phyloP scores from a whole-genome alignment of 2,888 invertebrate genomes.

The Eurois occulta region DNA sequence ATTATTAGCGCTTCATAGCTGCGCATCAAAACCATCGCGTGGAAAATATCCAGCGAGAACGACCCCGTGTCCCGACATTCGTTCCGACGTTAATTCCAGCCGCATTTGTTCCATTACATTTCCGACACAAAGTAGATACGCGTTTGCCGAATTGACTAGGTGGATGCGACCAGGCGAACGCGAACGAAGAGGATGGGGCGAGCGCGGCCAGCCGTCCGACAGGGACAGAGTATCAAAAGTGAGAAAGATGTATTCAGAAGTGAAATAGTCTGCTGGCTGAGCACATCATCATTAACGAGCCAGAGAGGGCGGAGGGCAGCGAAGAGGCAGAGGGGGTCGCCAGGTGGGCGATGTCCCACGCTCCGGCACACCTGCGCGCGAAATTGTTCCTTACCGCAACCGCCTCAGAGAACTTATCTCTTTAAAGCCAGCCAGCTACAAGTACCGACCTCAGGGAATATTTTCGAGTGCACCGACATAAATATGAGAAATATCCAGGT shows the following conservation, averaged over 20 bases:
- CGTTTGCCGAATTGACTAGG: slow-evolving; percentile 91
- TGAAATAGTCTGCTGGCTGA: slow-evolving; percentile 94
- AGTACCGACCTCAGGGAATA: slow-evolving; percentile 85
- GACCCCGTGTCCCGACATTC: slow-evolving; percentile 89
- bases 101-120: slow-evolving; percentile 91
- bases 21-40: slow-evolving; percentile 89
- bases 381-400: slow-evolving; percentile 84
- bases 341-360: slow-evolving; percentile 91
- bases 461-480: slow-evolving; percentile 89
- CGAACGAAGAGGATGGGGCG: slow-evolving; percentile 80
- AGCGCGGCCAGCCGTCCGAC: slow-evolving; percentile 74
- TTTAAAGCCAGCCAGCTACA: slow-evolving; percentile 73
- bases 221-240: slow-evolving; percentile 88
- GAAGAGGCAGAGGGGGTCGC: slow-evolving; percentile 91
- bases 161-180: slow-evolving; percentile 89
- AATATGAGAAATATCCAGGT: slow-evolving; percentile 90
- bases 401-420: slow-evolving; percentile 81
- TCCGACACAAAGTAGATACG: slow-evolving; percentile 91
- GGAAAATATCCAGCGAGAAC: slow-evolving; percentile 88
- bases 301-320: slow-evolving; percentile 91
- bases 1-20: slow-evolving; percentile 84
- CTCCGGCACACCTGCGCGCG: slow-evolving; percentile 84
- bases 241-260: slow-evolving; percentile 92
- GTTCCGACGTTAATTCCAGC: slow-evolving; percentile 90
- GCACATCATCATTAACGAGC: slow-evolving; percentile 95